Conservation (phyloP, 2,113 vertebrate species). For the Arothron firmamentum region DNA sequence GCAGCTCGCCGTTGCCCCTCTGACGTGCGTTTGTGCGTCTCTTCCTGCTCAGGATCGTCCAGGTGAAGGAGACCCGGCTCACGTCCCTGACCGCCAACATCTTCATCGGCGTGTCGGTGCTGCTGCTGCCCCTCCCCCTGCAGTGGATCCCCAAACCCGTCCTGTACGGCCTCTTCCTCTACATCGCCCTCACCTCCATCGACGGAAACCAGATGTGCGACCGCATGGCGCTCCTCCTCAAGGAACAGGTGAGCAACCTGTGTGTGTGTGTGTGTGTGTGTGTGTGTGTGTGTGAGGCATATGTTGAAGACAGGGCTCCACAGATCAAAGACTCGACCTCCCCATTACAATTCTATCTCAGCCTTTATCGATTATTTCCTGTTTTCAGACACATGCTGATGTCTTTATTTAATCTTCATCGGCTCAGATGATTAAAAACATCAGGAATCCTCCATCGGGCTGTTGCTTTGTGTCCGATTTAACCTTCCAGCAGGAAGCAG, state of each 20-base stretch:
- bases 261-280: not conserved
- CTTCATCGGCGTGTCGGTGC: slow-evolving; percentile 89
- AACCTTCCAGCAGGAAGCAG: slow-evolving; percentile 44
- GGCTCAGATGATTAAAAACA: not conserved
- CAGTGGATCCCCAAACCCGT: slow-evolving; percentile 98
- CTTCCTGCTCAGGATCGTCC: slow-evolving; percentile 81
- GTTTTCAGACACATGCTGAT: no score
- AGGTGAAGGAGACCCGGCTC: slow-evolving; percentile 91
- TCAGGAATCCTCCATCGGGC: not conserved
- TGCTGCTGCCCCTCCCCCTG: slow-evolving; percentile 90
- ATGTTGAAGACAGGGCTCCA: slow-evolving; percentile 22
- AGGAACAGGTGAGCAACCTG: slow-evolving; percentile 84
- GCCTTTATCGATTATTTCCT: no score
- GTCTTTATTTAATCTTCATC: not conserved
- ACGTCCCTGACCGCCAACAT: slow-evolving; percentile 88
- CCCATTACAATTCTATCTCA: not conserved
- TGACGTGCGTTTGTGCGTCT: slow-evolving; percentile 1
- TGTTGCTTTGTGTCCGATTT: slow-evolving; percentile 42
- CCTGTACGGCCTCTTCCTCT: slow-evolving; percentile 95
- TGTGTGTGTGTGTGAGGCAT: slow-evolving; percentile 1
- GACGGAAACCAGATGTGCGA: slow-evolving; percentile 97
- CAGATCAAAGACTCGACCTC: slow-evolving; percentile 45
- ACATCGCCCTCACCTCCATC: slow-evolving; percentile 94
- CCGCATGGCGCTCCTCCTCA: slow-evolving; percentile 91
- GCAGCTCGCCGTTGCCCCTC: no score